Conservation (phyloP, 2,113 vertebrate genomes). For the Brienomyrus longianalis region DNA sequence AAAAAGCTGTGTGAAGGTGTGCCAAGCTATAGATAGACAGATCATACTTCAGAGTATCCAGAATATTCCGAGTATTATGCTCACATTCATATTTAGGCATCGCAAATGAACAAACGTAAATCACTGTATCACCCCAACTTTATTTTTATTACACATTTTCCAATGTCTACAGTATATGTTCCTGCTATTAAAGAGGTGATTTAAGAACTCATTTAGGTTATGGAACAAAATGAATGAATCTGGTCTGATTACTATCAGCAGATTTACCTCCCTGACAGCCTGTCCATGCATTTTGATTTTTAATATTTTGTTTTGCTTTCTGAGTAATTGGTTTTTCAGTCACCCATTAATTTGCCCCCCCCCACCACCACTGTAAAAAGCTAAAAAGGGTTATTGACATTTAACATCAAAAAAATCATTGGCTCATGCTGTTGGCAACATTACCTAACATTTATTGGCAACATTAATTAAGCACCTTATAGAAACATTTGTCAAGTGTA, state of each 20-base stretch:
- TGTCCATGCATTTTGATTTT: not conserved
- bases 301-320: not conserved
- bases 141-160: not conserved
- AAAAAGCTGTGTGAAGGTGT: not conserved
- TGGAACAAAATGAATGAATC: not conserved
- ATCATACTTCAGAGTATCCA: too few relatives aligned
- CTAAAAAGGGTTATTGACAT: not conserved
- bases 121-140: not conserved
- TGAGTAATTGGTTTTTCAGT: not conserved
- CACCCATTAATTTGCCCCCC: not conserved
- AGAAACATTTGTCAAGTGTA: not conserved
- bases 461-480: not conserved
- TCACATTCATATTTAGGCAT: too few relatives aligned
- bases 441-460: not conserved
- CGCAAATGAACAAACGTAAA: not conserved
- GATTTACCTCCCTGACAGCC: not conserved
- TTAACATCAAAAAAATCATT: not conserved
- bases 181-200: not conserved
- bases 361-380: not conserved
- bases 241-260: not conserved
- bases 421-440: not conserved
- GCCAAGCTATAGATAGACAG: not conserved
- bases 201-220: not conserved
- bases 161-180: not conserved
- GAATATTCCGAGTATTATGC: too few relatives aligned